Conservation (phyloP, 64 coral and sea anemone genomes). For the Actinia equina region DNA sequence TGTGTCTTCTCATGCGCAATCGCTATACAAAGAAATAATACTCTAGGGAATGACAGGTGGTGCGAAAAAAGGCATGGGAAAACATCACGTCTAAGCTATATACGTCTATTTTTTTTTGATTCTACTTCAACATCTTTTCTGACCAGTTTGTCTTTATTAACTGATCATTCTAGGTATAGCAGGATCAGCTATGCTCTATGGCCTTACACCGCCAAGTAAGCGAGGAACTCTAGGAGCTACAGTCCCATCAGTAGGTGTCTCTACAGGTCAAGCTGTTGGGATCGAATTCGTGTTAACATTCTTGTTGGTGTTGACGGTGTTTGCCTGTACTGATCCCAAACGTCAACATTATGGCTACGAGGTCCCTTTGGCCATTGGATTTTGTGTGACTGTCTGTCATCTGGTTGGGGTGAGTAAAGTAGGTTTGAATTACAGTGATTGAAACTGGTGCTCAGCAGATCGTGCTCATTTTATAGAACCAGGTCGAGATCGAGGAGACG, state of each 20-base stretch:
- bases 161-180: conserved; percentile 56
- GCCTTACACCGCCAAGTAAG: conserved; percentile 66
- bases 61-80: too few species aligned
- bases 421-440: too few species aligned
- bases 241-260: conserved; percentile 39
- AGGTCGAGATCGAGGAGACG: too few species aligned
- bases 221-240: conserved; percentile 68
- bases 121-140: too few species aligned
- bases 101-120: too few species aligned
- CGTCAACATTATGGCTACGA: conserved; percentile 64
- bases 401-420: conserved; percentile 48
- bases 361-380: conserved; percentile 61
- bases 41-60: too few species aligned
- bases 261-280: conserved; percentile 48
- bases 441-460: too few species aligned
- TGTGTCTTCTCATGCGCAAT: too few species aligned
- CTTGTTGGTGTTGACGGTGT: conserved; percentile 73
- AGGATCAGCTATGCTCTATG: conserved; percentile 75
- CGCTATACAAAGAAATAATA: too few species aligned
- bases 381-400: conserved; percentile 58
- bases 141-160: too few species aligned
- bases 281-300: conserved; percentile 68
- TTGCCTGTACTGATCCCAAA: conserved; percentile 53
- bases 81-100: too few species aligned
- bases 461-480: too few species aligned